phyloP scores from a whole-genome alignment of 2,113 vertebrate genomes.

The Arenaria interpres region DNA sequence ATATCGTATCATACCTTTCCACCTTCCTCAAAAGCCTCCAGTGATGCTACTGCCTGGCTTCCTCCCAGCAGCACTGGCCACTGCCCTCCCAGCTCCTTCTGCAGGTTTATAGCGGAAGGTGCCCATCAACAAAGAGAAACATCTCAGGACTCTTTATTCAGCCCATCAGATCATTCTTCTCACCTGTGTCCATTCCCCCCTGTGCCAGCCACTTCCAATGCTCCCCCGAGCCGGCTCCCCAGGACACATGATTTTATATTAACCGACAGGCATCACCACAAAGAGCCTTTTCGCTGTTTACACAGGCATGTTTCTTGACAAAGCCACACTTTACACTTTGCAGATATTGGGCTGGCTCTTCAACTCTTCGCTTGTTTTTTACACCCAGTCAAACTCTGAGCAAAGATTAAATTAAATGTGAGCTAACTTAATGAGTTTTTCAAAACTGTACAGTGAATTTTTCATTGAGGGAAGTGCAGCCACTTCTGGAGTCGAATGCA shows the following conservation, averaged over 20 bases:
- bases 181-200: not conserved
- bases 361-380: not conserved
- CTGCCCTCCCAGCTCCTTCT: not conserved
- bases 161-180: not conserved
- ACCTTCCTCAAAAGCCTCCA: not conserved
- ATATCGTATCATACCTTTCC: no score
- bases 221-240: not conserved
- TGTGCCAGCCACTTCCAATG: not conserved
- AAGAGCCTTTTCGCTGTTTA: not conserved
- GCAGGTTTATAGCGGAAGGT: not conserved
- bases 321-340: not conserved
- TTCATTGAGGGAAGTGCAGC: not conserved
- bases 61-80: not conserved
- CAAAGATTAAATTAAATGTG: not conserved
- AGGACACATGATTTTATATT: accelerated
- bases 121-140: accelerated
- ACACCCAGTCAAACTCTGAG: not conserved
- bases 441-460: not conserved
- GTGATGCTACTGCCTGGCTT: not conserved
- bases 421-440: not conserved
- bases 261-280: not conserved
- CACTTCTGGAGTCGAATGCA: not conserved
- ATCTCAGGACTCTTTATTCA: not conserved
- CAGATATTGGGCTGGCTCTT: not conserved
- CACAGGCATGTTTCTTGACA: not conserved